Percentiles rank a stretch among this genome's conserved stretches.
Conservation (phyloP, 92 coral and sea anemone species). For the Epizoanthus ramosus region DNA sequence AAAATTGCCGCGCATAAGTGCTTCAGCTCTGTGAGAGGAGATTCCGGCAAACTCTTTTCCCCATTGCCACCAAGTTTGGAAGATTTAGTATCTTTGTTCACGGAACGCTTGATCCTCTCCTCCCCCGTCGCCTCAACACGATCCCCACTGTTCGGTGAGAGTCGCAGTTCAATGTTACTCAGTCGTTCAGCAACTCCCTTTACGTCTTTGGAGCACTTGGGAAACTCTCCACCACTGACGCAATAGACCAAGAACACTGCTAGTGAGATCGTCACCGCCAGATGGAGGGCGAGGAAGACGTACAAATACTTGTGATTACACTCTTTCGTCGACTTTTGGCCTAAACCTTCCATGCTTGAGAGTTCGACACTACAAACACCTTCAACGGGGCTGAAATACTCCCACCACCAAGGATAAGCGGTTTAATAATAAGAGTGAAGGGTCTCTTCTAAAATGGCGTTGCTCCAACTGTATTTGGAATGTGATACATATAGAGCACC, state of each 20-base stretch:
- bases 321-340: background rate
- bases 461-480: too few relatives aligned
- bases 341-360: background rate
- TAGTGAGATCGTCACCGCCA: background rate
- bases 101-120: slow-evolving; percentile 17
- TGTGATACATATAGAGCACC: too few relatives aligned
- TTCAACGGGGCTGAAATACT: background rate
- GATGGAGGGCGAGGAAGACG: background rate
- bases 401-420: background rate
- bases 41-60: background rate
- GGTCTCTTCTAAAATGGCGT: too few relatives aligned
- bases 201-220: slow-evolving; percentile 9
- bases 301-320: background rate
- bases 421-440: too few relatives aligned
- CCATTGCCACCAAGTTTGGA: too few relatives aligned
- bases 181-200: background rate
- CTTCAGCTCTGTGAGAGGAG: background rate
- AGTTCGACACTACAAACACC: background rate
- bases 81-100: background rate
- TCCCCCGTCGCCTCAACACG: background rate
- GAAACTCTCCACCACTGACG: background rate
- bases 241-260: background rate
- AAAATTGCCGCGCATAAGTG: background rate
- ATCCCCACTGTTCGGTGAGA: background rate
- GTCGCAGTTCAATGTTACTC: background rate